Percentiles rank a stretch among this genome's conserved stretches.
These are phyloP conservation scores for Chelonus formosanus DNA, from an alignment of 2,888 invertebrate genomes.

Conservation along the genomic window DNA sequence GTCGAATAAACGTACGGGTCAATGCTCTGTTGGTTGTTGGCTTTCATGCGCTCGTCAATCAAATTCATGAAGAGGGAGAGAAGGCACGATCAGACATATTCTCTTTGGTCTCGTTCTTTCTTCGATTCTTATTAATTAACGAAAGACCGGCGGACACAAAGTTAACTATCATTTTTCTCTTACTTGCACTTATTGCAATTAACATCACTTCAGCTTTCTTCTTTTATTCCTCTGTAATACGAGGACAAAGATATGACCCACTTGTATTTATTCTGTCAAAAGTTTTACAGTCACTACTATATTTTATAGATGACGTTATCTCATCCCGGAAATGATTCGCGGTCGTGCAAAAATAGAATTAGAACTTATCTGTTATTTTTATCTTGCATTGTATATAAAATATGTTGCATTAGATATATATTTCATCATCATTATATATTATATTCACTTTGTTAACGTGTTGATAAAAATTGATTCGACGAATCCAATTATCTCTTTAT, in stretches of 20 bases:
- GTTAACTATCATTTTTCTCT: conserved; percentile 34
- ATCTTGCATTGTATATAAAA: neutral
- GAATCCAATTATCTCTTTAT: too few relatives aligned
- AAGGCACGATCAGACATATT: neutral
- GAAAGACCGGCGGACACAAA: conserved; percentile 39
- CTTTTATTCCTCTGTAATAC: neutral
- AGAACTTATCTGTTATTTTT: conserved; percentile 12
- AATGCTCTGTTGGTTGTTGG: conserved; percentile 51
- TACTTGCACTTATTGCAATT: conserved; percentile 23
- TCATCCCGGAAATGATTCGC: conserved; percentile 23
- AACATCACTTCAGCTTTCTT: conserved; percentile 14
- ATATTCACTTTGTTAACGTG: too few relatives aligned
- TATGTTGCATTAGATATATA: too few relatives aligned
- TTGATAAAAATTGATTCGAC: too few relatives aligned
- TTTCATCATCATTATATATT: neutral
- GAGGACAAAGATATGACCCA: conserved; percentile 22
- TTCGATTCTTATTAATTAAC: conserved; percentile 63
- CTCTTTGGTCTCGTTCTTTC: conserved; percentile 37
- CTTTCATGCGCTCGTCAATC: too few relatives aligned
- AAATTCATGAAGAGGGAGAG: too few relatives aligned
- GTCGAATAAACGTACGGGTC: conserved; percentile 57
- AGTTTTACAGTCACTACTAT: neutral
- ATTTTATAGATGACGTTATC: conserved; percentile 10
- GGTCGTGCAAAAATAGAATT: conserved; percentile 18
- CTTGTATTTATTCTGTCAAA: conserved; percentile 10